These are phyloP conservation scores for Symphodus melops DNA, from an alignment of 2,113 vertebrate species.

Conservation along the genomic window DNA sequence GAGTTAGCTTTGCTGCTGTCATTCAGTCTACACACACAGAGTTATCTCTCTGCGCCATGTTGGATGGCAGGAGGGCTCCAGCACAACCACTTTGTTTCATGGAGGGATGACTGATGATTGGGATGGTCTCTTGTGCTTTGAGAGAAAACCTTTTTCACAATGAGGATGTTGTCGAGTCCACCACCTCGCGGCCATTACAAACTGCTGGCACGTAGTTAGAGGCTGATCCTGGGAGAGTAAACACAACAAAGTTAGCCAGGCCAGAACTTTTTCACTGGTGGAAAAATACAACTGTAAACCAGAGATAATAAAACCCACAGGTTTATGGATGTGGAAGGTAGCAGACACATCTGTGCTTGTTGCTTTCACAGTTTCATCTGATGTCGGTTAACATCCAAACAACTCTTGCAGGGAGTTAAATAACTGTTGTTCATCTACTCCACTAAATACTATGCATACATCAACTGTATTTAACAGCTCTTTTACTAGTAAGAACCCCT, in stretches of 20 bases:
- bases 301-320: conserved; percentile 27
- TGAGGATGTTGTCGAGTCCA: conserved; percentile 96
- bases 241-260: conserved; percentile 20
- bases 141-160: conserved; percentile 83
- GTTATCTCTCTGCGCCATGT: conserved; percentile 54
- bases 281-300: conserved; percentile 12
- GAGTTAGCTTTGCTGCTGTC: conserved; percentile 31
- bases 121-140: conserved; percentile 51
- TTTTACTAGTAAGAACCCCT: too few relatives aligned
- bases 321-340: not conserved
- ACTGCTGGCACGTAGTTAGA: conserved; percentile 92
- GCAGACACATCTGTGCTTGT: not conserved
- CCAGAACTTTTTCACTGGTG: not conserved
- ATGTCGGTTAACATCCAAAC: not conserved
- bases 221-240: conserved; percentile 81
- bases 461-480: too few relatives aligned
- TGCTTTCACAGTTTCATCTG: not conserved
- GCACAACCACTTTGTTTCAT: conserved; percentile 23
- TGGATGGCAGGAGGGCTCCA: conserved; percentile 25
- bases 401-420: not conserved
- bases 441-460: too few relatives aligned
- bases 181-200: conserved; percentile 95
- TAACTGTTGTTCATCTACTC: not conserved
- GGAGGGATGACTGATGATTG: conserved; percentile 39
- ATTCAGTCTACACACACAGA: conserved; percentile 31